These are phyloP conservation scores for Drosophila asahinai DNA, from an alignment of 1,140 invertebrate species.

Conservation along the genomic window DNA sequence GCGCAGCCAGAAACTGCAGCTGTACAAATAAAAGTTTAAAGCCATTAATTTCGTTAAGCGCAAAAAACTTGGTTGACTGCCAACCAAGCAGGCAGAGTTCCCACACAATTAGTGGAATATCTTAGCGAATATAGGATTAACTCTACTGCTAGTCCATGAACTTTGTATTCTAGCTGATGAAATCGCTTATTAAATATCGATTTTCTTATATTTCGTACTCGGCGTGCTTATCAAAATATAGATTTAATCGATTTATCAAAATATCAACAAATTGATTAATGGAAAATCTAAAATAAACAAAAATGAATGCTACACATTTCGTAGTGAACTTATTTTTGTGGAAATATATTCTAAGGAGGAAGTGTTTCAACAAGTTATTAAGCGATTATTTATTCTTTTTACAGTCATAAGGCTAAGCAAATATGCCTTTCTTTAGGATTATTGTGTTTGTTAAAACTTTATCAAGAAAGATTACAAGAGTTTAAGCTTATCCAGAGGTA, in stretches of 20 bases:
- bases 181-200: background rate
- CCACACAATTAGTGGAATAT: slow-evolving; percentile 8
- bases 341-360: background rate
- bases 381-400: background rate
- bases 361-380: background rate
- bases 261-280: background rate
- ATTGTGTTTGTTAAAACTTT: background rate
- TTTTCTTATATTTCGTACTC: background rate
- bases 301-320: background rate
- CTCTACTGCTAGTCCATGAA: background rate
- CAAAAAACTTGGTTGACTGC: slow-evolving; percentile 7
- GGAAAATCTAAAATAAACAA: background rate
- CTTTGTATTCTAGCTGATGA: background rate
- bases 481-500: background rate
- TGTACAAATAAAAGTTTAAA: slow-evolving; percentile 53
- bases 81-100: slow-evolving; percentile 29
- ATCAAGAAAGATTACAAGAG: background rate
- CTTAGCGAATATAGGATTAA: slow-evolving; percentile 5
- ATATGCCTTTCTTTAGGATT: too few relatives aligned
- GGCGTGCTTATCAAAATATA: background rate
- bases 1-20: slow-evolving; percentile 88
- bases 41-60: background rate
- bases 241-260: background rate
- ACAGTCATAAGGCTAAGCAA: too few relatives aligned
- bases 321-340: too few relatives aligned